A percentile compares a stretch with the other conserved stretches of the same genome.
These are phyloP conservation scores for Belonocnema kinseyi DNA, from an alignment of 1,140 invertebrate genomes.

Conservation along the genomic window DNA sequence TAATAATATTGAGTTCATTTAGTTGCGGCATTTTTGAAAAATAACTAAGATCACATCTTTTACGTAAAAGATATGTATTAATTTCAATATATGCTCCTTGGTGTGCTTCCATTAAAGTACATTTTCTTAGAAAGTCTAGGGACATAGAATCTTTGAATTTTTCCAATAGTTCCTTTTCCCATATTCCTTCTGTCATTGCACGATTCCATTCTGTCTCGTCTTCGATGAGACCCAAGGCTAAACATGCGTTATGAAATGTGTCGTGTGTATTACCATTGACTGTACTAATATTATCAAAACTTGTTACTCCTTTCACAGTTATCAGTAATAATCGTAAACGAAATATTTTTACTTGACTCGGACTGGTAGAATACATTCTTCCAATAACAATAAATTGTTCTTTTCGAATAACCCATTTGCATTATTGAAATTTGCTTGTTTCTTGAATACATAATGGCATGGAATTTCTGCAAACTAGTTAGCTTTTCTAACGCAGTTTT, in stretches of 20 bases:
- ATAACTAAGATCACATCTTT: too few relatives aligned
- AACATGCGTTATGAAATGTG: too few relatives aligned
- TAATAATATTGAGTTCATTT: too few relatives aligned
- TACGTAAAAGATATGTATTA: too few relatives aligned
- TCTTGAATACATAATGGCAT: conserved; percentile 38
- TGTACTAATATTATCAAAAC: too few relatives aligned
- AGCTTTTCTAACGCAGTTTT: neutral
- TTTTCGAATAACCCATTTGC: conserved; percentile 7
- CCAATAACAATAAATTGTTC: neutral
- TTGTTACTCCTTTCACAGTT: neutral
- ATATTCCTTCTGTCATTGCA: neutral
- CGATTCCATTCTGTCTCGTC: too few relatives aligned
- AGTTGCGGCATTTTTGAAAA: too few relatives aligned
- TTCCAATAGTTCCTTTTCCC: neutral
- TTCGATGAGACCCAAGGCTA: neutral
- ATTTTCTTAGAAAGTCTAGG: conserved; percentile 13
- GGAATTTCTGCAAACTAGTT: conserved; percentile 38
- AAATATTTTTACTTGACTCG: conserved; percentile 33
- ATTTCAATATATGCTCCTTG: too few relatives aligned
- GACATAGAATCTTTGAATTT: neutral
- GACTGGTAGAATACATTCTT: conserved; percentile 32
- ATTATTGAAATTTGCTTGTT: neutral
- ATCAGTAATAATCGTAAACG: conserved; percentile 30
- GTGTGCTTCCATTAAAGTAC: too few relatives aligned
- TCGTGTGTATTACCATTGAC: too few relatives aligned